Conservation (phyloP, 2,797 vertebrate species). For the Leptoclinus maculatus region DNA sequence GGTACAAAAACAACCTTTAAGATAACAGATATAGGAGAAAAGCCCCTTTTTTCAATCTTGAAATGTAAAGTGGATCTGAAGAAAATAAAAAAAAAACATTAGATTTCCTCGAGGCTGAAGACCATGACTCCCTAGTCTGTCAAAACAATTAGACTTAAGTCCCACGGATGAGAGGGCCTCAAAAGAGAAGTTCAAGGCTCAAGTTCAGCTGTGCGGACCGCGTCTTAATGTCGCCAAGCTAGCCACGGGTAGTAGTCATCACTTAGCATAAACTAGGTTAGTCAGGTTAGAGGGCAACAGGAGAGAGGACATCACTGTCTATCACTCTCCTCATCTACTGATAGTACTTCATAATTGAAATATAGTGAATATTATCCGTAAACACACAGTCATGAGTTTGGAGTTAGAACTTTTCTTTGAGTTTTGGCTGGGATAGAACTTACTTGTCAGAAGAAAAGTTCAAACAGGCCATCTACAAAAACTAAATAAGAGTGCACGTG, state of each 20-base stretch:
- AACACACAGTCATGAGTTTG: not conserved
- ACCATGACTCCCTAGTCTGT: conserved; percentile 81
- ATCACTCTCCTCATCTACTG: not conserved
- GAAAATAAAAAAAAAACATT: conserved; percentile 86
- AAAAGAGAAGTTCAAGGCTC: conserved; percentile 70
- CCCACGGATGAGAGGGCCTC: conserved; percentile 78
- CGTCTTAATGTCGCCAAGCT: conserved; percentile 86
- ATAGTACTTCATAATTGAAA: not conserved
- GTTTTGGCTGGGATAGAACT: not conserved
- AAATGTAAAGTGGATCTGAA: conserved; percentile 82
- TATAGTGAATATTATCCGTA: not conserved
- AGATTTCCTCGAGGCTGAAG: conserved; percentile 83
- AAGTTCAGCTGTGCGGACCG: conserved; percentile 79
- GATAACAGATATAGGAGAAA: conserved; percentile 67
- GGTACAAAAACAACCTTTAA: conserved; percentile 71
- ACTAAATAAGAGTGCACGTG: not conserved
- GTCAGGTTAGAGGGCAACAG: conserved; percentile 34
- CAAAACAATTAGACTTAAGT: conserved; percentile 89
- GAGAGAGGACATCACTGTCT: conserved; percentile 19
- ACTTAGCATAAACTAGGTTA: conserved; percentile 56
- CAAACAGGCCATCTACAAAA: not conserved
- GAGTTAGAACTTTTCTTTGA: not conserved
- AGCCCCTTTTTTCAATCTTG: conserved; percentile 55
- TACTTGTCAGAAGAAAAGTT: not conserved
- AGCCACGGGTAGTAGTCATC: conserved; percentile 46